These are phyloP conservation scores for Erynnis tages DNA, from an alignment of 2,888 invertebrate species.

Conservation along the genomic window DNA sequence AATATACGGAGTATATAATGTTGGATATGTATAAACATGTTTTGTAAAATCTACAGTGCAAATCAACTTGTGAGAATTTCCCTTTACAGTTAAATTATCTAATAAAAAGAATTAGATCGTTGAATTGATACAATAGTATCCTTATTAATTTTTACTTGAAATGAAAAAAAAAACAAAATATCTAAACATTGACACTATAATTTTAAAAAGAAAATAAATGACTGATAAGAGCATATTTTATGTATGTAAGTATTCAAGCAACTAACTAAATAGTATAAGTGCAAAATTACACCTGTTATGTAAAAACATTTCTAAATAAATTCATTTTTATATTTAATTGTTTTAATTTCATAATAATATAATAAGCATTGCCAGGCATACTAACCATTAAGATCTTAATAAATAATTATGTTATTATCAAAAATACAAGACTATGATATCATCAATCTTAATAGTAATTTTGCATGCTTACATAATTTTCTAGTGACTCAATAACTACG, in stretches of 20 bases:
- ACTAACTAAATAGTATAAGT: slow-evolving; percentile 42
- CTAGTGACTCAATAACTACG: too few relatives aligned
- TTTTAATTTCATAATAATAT: background rate
- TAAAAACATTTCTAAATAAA: slow-evolving; percentile 55
- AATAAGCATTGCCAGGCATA: too few relatives aligned
- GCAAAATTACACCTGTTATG: slow-evolving; percentile 52
- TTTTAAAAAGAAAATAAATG: slow-evolving; percentile 35
- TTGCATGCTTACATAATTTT: too few relatives aligned
- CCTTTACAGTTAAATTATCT: too few relatives aligned
- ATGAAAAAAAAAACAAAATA: too few relatives aligned
- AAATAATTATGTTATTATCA: background rate
- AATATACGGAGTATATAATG: slow-evolving; percentile 19
- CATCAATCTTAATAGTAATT: too few relatives aligned
- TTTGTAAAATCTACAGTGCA: slow-evolving; percentile 8
- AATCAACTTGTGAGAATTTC: background rate
- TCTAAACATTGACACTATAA: background rate
- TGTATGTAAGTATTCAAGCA: slow-evolving; percentile 41
- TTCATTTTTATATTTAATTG: slow-evolving; percentile 43
- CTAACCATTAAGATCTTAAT: too few relatives aligned
- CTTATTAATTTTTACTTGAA: too few relatives aligned
- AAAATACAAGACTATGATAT: background rate
- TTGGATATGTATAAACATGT: slow-evolving; percentile 28
- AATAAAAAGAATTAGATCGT: too few relatives aligned
- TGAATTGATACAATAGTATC: background rate
- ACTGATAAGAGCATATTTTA: slow-evolving; percentile 37